Percentiles rank a stretch among this genome's conserved stretches.
phyloP scores from a whole-genome alignment of 2,888 invertebrate genomes.

The Limnephilus lunatus region DNA sequence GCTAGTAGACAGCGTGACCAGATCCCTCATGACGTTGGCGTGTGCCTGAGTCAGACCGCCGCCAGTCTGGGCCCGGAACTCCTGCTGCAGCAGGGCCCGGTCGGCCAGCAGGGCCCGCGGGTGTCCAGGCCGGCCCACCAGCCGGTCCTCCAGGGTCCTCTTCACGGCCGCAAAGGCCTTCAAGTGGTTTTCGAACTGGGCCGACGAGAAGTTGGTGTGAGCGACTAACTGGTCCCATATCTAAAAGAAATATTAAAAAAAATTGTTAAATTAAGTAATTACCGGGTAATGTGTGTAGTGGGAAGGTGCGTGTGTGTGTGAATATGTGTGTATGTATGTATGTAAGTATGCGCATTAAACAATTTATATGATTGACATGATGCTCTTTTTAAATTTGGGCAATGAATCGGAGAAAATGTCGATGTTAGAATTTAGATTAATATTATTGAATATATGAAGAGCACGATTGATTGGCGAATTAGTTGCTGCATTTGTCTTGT shows the following conservation, averaged over 20 bases:
- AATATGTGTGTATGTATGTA: too few relatives aligned
- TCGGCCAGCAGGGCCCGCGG: conserved; percentile 82
- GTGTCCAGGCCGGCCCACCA: conserved; percentile 80
- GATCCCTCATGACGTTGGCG: conserved; percentile 78
- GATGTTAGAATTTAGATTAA: too few relatives aligned
- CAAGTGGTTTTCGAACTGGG: conserved; percentile 81
- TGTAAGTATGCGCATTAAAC: too few relatives aligned
- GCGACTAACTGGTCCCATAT: conserved; percentile 82
- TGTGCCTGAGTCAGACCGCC: conserved; percentile 80
- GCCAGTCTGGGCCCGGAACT: conserved; percentile 74
- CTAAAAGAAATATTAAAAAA: conserved; percentile 71
- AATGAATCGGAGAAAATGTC: too few relatives aligned
- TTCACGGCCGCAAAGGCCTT: conserved; percentile 82
- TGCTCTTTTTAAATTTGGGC: too few relatives aligned
- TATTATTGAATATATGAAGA: too few relatives aligned
- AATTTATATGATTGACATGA: too few relatives aligned
- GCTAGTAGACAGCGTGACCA: conserved; percentile 79
- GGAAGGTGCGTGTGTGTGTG: too few relatives aligned
- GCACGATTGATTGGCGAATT: too few relatives aligned
- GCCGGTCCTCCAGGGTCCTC: conserved; percentile 79
- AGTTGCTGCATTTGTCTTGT: too few relatives aligned
- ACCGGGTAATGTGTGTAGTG: too few relatives aligned
- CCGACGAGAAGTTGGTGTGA: conserved; percentile 75
- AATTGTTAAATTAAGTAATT: too few relatives aligned
- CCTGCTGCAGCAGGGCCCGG: conserved; percentile 82